Evolutionary conservation across 2,797 vertebrate species (phyloP).

Genomic region (Serranus cabrilla): DNA sequence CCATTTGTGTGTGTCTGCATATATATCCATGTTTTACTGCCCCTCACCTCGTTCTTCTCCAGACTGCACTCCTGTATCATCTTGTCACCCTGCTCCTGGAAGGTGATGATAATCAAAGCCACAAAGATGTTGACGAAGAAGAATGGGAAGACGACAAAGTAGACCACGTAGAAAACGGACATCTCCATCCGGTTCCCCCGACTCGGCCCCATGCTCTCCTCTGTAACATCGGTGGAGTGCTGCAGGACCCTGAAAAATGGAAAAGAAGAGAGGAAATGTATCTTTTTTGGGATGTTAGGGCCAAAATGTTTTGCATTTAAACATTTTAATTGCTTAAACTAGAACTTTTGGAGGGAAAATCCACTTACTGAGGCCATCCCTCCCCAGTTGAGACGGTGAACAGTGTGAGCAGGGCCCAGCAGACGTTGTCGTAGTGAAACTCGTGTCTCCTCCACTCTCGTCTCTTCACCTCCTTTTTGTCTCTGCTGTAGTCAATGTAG

Average conservation of each 20-base stretch:
- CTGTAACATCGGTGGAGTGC: slow-evolving; percentile 96
- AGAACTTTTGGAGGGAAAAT: neutral
- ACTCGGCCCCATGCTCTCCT: slow-evolving; percentile 96
- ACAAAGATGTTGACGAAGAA: slow-evolving; percentile 99
- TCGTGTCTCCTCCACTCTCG: slow-evolving; percentile 97
- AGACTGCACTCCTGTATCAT: slow-evolving; percentile 99
- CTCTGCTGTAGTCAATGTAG: slow-evolving; percentile 95
- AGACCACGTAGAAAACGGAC: slow-evolving; percentile 99
- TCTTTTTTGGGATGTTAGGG: neutral
- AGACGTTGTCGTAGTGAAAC: slow-evolving; percentile 98
- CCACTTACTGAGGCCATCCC: slow-evolving; percentile 97
- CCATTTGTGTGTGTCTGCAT: neutral
- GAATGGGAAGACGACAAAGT: slow-evolving; percentile 99
- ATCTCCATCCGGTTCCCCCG: slow-evolving; percentile 99
- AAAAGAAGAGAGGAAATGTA: neutral
- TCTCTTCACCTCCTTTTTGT: slow-evolving; percentile 97
- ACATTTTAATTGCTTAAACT: neutral
- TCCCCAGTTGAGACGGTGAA: slow-evolving; percentile 98
- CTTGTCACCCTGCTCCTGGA: slow-evolving; percentile 99
- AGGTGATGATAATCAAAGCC: slow-evolving; percentile 99
- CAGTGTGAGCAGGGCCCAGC: slow-evolving; percentile 96
- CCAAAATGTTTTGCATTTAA: neutral
- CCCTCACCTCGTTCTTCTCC: slow-evolving; percentile 96
- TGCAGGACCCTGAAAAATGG: slow-evolving; percentile 91
- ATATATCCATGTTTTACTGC: neutral